These are phyloP conservation scores for Masticophis lateralis DNA, from an alignment of 2,797 vertebrate species.

Conservation along the genomic window DNA sequence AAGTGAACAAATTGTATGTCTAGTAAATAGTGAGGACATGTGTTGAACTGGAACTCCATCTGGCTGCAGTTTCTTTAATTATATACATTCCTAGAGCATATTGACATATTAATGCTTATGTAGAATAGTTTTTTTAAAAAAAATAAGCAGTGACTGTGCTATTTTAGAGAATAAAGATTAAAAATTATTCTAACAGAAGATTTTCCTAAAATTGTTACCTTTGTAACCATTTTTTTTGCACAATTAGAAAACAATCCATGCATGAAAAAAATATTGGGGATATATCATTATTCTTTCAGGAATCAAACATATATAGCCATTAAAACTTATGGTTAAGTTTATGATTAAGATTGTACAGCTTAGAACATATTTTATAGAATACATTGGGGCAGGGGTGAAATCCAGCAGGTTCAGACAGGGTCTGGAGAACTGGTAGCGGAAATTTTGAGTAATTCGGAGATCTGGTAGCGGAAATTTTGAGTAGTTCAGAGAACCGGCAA, in stretches of 20 bases:
- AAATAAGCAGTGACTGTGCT: not conserved
- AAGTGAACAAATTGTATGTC: not conserved
- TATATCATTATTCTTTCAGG: not conserved
- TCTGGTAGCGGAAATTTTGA: too few relatives aligned
- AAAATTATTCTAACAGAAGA: not conserved
- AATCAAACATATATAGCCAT: not conserved
- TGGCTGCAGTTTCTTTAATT: slow-evolving; percentile 14
- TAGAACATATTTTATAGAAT: not conserved
- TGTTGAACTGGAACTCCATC: not conserved
- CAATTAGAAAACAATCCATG: not conserved
- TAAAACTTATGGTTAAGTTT: not conserved
- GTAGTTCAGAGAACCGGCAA: too few relatives aligned
- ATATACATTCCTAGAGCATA: not conserved
- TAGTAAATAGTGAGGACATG: not conserved
- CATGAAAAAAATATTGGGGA: not conserved
- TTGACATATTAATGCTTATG: not conserved
- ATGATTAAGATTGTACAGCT: not conserved
- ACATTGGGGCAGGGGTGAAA: not conserved
- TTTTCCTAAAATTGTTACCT: not conserved
- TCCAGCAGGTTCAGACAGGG: too few relatives aligned
- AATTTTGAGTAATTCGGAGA: too few relatives aligned
- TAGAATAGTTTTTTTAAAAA: not conserved
- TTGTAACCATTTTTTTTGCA: not conserved
- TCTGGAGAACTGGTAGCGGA: too few relatives aligned
- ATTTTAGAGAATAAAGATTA: not conserved